Evolutionary conservation across 2,888 invertebrate species (phyloP), one percentile per base, ranked within the genome.

Genomic region (Polyommatus icarus): DNA sequence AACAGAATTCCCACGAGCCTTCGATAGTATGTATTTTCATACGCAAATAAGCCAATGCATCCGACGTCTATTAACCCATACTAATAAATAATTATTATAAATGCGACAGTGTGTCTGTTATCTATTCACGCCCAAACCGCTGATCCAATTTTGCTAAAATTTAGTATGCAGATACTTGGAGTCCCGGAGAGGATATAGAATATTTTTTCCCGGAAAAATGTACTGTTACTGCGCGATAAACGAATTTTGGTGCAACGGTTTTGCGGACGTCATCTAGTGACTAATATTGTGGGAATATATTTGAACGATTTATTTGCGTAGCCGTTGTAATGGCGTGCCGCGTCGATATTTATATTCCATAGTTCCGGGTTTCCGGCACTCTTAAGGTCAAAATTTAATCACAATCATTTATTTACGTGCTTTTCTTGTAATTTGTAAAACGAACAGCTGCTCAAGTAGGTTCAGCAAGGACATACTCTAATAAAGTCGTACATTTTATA

Each of bases 321-420:
- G 59, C 8, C 29, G n/a, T 3, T 61, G 15, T 29, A 15, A 67
- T 67, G 29, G 67, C 29, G 67, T 67, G 61, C 61, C 3, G 7
- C 3, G 29, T 67, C 15, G 5, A 15, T 67, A 67, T 67, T 67
- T 67, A 67, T 29, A 67, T 67, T 29, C 7, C 4, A 24, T 67
- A 15, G 29, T 67, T 29, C 29, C 29, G 29, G 67, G 29, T 67
- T 67, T 67, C 67, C 67, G 67, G 15, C 29, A 67, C 15, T 5
- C 12, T 29, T 67, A 29, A 67, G 67, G 67, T 67, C 67, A 67
- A 67, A 29, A 67, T 61, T 61, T 24, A 29, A 67, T 29, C 67
- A 67, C 29, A 29, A 67, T 67, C 5, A 67, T 67, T 67, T 67
- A 67, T 29, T 29, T 15, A 24, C 24, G 29, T 61, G 10, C 10